Base-by-base conservation (phyloP, 2,797 vertebrate species). In the Astyanax mexicanus region DNA sequence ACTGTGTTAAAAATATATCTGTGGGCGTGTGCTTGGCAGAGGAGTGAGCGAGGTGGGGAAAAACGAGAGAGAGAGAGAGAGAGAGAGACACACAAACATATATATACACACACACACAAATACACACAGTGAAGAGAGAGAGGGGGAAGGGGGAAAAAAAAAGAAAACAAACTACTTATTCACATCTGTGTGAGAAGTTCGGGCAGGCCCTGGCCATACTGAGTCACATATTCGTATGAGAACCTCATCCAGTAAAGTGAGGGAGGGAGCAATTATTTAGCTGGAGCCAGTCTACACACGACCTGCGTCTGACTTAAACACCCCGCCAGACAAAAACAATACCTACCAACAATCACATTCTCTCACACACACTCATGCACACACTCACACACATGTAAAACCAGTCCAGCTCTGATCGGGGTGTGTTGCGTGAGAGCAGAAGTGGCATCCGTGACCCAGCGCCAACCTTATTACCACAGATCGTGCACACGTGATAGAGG, bases 361-460 rank as follows among this genome's bases (percentile, higher is more conserved):
- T 32, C 29, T 6, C 32, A n/a, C 10, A 17, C 7, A 8, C 4
- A 47, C 15, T 35, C 8, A 3, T n/a, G n/a, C 29, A 32, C 29
- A 32, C 29, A 32, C 29, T 2, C 29, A 32, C 5, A 8, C 15
- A 42, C 42, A 38, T 3, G 44, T 49, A 49, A 73, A 71, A 71
- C 74, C 77, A 51, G 75, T 81, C 65, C 32, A 74, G 68, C 42
- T 17, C 58, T 61, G 47, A 74, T 61, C 35, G 0, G 42, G 37
- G 25, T 35, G 17, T 45, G 2, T 79, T 72, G 85, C 72, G 77
- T 90, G 88, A 87, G 77, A 89, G 82, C 80, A 51, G n/a, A 61
- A 54, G 44, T 71, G 60, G 44, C 70, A 62, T 57, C 21, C 32
- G 60, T 72, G 79, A 82, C 79, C 62, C 62, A 67, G 83, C 61